These are phyloP conservation scores for Lamellibrachia columna DNA, from an alignment of 2,888 invertebrate species.

Conservation along the genomic window DNA sequence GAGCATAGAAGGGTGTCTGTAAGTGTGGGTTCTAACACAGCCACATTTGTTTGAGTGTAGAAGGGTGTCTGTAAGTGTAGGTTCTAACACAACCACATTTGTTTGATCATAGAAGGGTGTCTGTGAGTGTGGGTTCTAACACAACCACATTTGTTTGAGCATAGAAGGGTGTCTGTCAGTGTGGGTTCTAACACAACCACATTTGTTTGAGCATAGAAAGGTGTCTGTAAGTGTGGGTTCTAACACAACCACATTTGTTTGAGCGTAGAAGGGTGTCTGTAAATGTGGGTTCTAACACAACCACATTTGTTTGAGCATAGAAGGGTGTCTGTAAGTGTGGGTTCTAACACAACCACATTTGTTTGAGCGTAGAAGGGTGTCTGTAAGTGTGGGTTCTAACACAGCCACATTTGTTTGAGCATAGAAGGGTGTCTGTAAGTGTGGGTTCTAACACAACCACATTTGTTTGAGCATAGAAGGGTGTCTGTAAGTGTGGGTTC, in stretches of 20 bases:
- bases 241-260: neutral
- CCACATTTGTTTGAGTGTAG: neutral
- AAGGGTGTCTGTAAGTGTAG: neutral
- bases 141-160: neutral
- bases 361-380: neutral
- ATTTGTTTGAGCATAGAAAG: neutral
- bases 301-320: neutral
- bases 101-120: neutral
- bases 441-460: too few species aligned
- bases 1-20: neutral
- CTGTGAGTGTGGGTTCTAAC: neutral
- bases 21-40: neutral
- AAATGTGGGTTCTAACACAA: neutral
- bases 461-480: neutral
- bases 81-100: neutral
- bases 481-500: constrained; percentile 5
- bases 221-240: constrained; percentile 5
- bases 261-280: neutral
- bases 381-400: neutral
- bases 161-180: neutral
- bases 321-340: neutral
- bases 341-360: neutral
- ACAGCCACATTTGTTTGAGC: neutral
- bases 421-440: too few species aligned
- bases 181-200: neutral